Evolutionary conservation across 2,797 vertebrate species (phyloP).

Genomic region (Myiotriccus ornatus): DNA sequence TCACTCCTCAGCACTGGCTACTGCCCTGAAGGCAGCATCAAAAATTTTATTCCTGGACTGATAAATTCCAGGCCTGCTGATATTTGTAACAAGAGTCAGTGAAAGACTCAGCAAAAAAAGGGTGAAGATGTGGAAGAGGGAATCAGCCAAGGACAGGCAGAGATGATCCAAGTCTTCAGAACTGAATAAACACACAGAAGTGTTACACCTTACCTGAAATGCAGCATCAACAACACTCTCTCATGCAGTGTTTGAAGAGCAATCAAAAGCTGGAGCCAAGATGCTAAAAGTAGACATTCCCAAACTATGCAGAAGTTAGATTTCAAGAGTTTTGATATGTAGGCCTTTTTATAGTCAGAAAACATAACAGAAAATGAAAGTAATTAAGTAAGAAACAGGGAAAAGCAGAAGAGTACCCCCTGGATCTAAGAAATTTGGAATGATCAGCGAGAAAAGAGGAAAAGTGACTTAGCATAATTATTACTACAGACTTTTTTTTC

Average conservation of each 20-base stretch:
- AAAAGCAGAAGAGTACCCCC: neutral
- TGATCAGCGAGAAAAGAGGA: neutral
- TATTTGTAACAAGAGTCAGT: neutral
- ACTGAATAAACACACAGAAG: rapidly evolving
- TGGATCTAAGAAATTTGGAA: neutral
- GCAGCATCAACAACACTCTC: neutral
- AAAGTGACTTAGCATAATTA: neutral
- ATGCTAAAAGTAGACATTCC: neutral
- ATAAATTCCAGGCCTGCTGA: neutral
- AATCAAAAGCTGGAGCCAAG: neutral
- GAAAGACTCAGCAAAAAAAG: neutral
- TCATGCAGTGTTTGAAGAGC: neutral
- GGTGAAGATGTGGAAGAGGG: neutral
- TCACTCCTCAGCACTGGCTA: neutral
- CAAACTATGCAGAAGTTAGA: neutral
- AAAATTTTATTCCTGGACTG: neutral
- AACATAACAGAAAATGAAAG: neutral
- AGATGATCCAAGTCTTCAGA: neutral
- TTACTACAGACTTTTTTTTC: neutral
- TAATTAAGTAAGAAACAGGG: neutral
- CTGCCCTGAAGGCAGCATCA: slow-evolving; percentile 8
- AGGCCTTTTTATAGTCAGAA: neutral
- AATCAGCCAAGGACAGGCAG: neutral
- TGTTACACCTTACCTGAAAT: neutral
- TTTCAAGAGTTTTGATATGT: neutral